Conservation (phyloP, 1,140 invertebrate species). For the Bombus haemorrhoidalis region DNA sequence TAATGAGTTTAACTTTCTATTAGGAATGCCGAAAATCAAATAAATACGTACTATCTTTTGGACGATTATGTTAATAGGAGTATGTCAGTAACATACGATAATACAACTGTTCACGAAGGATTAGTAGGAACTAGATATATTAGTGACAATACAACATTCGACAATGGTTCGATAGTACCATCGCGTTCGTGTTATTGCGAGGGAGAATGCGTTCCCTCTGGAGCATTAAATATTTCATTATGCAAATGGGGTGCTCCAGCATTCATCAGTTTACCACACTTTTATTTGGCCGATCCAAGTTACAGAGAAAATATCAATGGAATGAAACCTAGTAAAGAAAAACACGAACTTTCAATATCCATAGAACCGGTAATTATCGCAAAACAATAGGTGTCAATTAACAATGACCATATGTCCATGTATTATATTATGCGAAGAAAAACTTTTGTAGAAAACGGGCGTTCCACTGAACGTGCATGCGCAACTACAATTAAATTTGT, state of each 20-base stretch:
- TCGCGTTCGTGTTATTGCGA: slow-evolving; percentile 84
- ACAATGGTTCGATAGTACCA: slow-evolving; percentile 87
- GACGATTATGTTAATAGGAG: slow-evolving; percentile 66
- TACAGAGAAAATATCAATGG: slow-evolving; percentile 87
- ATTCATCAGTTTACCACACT: slow-evolving; percentile 93
- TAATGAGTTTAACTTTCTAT: background rate
- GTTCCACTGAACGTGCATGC: slow-evolving; percentile 87
- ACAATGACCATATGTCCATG: background rate
- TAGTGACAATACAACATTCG: slow-evolving; percentile 85
- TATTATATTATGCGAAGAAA: background rate
- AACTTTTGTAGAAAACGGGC: slow-evolving; percentile 82
- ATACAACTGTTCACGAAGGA: slow-evolving; percentile 78
- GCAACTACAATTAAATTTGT: slow-evolving; percentile 89
- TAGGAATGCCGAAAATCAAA: slow-evolving; percentile 4
- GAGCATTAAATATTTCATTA: slow-evolving; percentile 86
- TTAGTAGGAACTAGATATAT: slow-evolving; percentile 85
- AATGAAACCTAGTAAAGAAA: slow-evolving; percentile 86
- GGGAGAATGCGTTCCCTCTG: slow-evolving; percentile 81
- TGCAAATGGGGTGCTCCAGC: slow-evolving; percentile 90
- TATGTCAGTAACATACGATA: slow-evolving; percentile 76
- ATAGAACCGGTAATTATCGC: slow-evolving; percentile 86
- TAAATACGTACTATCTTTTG: slow-evolving; percentile 6
- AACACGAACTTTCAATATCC: slow-evolving; percentile 88
- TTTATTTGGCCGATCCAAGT: slow-evolving; percentile 89
- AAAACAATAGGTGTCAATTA: background rate